These are phyloP conservation scores for Siderastrea siderea DNA, from an alignment of 92 coral and sea anemone species.

Conservation along the genomic window DNA sequence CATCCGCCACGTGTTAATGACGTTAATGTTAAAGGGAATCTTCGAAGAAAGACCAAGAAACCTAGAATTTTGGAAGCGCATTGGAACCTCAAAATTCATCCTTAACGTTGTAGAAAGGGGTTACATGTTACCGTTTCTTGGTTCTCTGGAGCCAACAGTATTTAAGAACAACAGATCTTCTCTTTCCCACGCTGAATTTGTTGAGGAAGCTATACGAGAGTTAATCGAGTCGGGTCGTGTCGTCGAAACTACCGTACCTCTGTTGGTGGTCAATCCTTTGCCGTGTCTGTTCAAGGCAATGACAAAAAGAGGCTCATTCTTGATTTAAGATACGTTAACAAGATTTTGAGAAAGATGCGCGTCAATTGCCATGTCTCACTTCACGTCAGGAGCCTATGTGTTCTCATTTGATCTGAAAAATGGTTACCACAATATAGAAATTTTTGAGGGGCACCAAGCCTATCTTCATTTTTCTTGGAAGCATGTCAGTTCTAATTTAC, in stretches of 20 bases:
- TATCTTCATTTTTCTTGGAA: conserved; percentile 63
- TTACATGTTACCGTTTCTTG: conserved; percentile 52
- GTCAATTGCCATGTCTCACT: conserved; percentile 60
- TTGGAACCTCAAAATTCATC: conserved; percentile 55
- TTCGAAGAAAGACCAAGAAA: conserved; percentile 41
- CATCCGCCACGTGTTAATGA: not conserved
- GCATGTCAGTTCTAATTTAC: not conserved
- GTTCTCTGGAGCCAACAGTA: conserved; percentile 17
- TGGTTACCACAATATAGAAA: conserved; percentile 45
- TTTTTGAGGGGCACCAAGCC: conserved; percentile 31
- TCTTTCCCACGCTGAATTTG: conserved; percentile 20
- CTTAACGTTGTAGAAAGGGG: conserved; percentile 55
- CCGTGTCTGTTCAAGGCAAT: conserved; percentile 58
- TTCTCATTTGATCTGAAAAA: too few relatives aligned
- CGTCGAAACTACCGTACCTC: conserved; percentile 17
- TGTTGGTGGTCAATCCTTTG: conserved; percentile 55
- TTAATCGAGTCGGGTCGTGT: conserved; percentile 29
- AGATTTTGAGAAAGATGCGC: conserved; percentile 8
- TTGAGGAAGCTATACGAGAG: conserved; percentile 46
- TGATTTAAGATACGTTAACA: too few relatives aligned
- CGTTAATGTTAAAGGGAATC: conserved; percentile 54
- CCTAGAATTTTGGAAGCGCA: conserved; percentile 51
- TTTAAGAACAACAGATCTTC: conserved; percentile 51
- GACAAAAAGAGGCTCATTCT: conserved; percentile 74
- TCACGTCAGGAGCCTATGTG: conserved; percentile 24